These are phyloP conservation scores for Syrista parreyssii DNA, from an alignment of 2,888 invertebrate species.

Conservation along the genomic window DNA sequence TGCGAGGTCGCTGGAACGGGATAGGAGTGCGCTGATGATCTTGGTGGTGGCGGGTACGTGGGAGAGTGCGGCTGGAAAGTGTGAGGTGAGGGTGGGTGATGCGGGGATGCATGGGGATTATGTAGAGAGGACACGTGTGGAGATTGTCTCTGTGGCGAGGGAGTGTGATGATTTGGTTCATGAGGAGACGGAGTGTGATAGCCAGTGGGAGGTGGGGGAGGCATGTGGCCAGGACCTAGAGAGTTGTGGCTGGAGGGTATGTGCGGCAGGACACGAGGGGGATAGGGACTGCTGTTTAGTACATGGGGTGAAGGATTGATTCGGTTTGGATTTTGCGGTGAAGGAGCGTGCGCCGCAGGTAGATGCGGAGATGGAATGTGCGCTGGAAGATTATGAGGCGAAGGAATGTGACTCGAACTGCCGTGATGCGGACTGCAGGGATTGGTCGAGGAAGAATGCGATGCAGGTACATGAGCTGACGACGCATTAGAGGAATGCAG, in stretches of 20 bases:
- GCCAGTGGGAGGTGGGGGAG: slow-evolving; percentile 17
- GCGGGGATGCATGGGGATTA: slow-evolving; percentile 44
- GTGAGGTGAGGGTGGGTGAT: slow-evolving; percentile 61
- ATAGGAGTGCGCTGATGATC: slow-evolving; percentile 68
- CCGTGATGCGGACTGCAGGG: slow-evolving; percentile 50
- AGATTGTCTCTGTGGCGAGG: slow-evolving; percentile 44
- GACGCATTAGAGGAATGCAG: slow-evolving; percentile 23
- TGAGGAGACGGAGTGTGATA: slow-evolving; percentile 42
- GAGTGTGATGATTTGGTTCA: slow-evolving; percentile 40
- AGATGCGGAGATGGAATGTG: slow-evolving; percentile 57
- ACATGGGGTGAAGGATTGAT: slow-evolving; percentile 39
- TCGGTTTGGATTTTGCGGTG: slow-evolving; percentile 48
- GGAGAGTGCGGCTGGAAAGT: slow-evolving; percentile 68
- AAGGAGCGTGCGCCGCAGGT: slow-evolving; percentile 32
- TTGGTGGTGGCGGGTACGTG: slow-evolving; percentile 67
- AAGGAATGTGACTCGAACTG: slow-evolving; percentile 57
- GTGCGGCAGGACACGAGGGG: slow-evolving; percentile 3
- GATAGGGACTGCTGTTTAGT: not conserved
- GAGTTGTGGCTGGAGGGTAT: slow-evolving; percentile 26
- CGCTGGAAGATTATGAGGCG: slow-evolving; percentile 51
- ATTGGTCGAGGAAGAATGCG: slow-evolving; percentile 39
- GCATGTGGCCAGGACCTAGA: slow-evolving; percentile 53
- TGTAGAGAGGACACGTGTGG: slow-evolving; percentile 19
- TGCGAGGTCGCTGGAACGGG: slow-evolving; percentile 69
- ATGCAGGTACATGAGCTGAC: slow-evolving; percentile 29